Conservation (phyloP, 2,888 invertebrate species). For the Anoncus sp. region DNA sequence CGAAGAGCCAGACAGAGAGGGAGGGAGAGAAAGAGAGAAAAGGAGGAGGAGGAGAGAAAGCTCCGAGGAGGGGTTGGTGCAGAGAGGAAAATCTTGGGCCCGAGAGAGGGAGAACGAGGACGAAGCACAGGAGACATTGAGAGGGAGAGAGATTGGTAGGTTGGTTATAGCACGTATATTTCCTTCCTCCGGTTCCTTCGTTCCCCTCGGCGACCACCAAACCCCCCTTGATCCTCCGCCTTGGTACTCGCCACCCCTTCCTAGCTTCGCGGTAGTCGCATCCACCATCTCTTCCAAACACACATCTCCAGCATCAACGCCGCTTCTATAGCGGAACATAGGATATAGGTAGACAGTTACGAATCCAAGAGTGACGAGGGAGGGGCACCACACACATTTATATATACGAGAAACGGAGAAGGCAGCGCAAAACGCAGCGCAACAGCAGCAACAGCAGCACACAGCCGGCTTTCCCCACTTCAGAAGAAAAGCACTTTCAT, state of each 20-base stretch:
- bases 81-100: slow-evolving; percentile 80
- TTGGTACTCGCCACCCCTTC: slow-evolving; percentile 84
- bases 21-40: slow-evolving; percentile 81
- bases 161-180: slow-evolving; percentile 69
- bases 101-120: slow-evolving; percentile 84
- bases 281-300: slow-evolving; percentile 80
- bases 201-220: slow-evolving; percentile 53
- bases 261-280: slow-evolving; percentile 84
- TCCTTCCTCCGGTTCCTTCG: slow-evolving; percentile 64
- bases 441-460: slow-evolving; percentile 69
- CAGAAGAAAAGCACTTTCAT: slow-evolving; percentile 91
- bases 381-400: slow-evolving; percentile 32
- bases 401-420: slow-evolving; percentile 24
- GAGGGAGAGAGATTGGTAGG: slow-evolving; percentile 64
- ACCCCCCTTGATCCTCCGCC: slow-evolving; percentile 61
- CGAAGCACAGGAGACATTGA: slow-evolving; percentile 67
- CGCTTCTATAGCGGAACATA: slow-evolving; percentile 53
- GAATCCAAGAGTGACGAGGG: slow-evolving; percentile 16
- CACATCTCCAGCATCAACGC: slow-evolving; percentile 56
- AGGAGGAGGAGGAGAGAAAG: slow-evolving; percentile 75
- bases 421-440: slow-evolving; percentile 60
- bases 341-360: slow-evolving; percentile 32
- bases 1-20: slow-evolving; percentile 64
- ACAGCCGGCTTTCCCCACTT: slow-evolving; percentile 83
- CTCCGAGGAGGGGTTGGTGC: slow-evolving; percentile 83